Evolutionary conservation across 2,888 invertebrate species (phyloP).

Genomic region (Epinotia nisella): DNA sequence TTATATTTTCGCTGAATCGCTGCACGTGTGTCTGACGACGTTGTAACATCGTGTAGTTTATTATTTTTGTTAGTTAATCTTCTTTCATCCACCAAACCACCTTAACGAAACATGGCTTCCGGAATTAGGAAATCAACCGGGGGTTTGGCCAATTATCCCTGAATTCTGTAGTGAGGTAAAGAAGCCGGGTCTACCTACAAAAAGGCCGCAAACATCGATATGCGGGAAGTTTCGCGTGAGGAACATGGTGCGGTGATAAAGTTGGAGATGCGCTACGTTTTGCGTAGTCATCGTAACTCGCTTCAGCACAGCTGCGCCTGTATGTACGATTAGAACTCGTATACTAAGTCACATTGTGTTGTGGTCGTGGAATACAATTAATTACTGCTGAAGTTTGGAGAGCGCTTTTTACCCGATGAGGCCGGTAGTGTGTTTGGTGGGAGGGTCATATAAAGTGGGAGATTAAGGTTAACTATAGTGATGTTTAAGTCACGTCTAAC

Average conservation of each 20-base stretch:
- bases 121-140: too few relatives aligned
- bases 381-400: not conserved
- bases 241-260: slow-evolving; percentile 18
- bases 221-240: slow-evolving; percentile 21
- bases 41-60: too few relatives aligned
- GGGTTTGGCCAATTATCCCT: not conserved
- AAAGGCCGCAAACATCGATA: slow-evolving; percentile 21
- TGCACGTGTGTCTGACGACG: too few relatives aligned
- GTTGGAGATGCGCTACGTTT: slow-evolving; percentile 16
- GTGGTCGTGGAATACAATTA: slow-evolving; percentile 16
- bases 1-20: not conserved
- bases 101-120: too few relatives aligned
- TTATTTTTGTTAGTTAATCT: too few relatives aligned
- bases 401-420: slow-evolving; percentile 6
- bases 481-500: too few relatives aligned
- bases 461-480: too few relatives aligned
- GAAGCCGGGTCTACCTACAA: not conserved
- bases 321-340: slow-evolving; percentile 38
- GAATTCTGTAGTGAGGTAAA: not conserved
- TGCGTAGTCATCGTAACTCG: slow-evolving; percentile 61
- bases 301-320: slow-evolving; percentile 63
- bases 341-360: slow-evolving; percentile 2
- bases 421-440: not conserved
- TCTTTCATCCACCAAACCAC: too few relatives aligned
- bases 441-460: too few relatives aligned